Evolutionary conservation across 2,888 invertebrate genomes (phyloP).

Genomic region (Boloria selene): DNA sequence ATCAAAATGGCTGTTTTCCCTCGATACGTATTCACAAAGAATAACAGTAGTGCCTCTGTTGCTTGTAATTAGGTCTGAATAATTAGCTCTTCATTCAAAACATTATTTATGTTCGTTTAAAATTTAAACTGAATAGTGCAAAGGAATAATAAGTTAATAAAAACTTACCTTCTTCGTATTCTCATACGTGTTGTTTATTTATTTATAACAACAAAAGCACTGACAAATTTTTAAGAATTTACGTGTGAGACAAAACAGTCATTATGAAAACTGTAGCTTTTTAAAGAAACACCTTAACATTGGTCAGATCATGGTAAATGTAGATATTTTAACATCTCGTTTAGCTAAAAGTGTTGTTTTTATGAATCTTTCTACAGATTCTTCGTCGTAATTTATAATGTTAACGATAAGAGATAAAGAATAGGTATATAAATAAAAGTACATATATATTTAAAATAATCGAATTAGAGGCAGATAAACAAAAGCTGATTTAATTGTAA

Average conservation of each 20-base stretch:
- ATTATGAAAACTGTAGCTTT: constrained; percentile 12
- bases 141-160: neutral
- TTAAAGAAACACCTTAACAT: constrained; percentile 4
- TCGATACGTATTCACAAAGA: constrained; percentile 32
- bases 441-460: no score
- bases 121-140: constrained; percentile 4
- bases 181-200: neutral
- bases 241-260: constrained; percentile 23
- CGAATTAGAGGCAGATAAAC: no score
- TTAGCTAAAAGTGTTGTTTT: neutral
- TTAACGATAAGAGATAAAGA: no score
- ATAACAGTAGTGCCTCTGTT: constrained; percentile 37
- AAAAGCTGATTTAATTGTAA: no score
- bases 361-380: neutral
- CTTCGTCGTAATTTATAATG: no score
- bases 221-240: neutral
- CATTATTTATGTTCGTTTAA: neutral
- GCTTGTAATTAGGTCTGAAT: constrained; percentile 24
- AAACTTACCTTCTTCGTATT: constrained; percentile 15
- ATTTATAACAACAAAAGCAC: constrained; percentile 7
- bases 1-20: constrained; percentile 67
- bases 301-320: constrained; percentile 27
- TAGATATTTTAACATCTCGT: neutral
- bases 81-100: neutral
- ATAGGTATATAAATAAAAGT: no score